Evolutionary conservation across 2,888 invertebrate species (phyloP), one percentile per base, ranked within the genome.

Genomic region (Orthonychiurus folsomi): DNA sequence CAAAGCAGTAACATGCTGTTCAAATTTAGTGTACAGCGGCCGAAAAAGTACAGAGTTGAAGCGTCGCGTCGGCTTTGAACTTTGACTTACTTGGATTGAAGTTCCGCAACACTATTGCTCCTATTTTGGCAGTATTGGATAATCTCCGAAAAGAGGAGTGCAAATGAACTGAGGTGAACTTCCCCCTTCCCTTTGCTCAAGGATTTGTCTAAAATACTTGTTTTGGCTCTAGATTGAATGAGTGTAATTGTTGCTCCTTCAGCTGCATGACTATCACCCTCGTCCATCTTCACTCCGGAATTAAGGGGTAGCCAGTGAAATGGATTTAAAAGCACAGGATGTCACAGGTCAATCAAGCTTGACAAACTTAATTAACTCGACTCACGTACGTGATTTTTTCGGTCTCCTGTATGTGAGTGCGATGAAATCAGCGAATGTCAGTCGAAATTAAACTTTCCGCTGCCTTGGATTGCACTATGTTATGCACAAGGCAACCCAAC

Each of bases 101-200:
- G 80, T 77, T 96, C 95, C n/a, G 90, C 88, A 37, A 96, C 89
- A 15, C 93, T 93, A 76, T 89, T 89, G 9, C 93, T 93, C 73
- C 92, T 86, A 80, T 90, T 94, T 81, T 99, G 96, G 75, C 93
- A 93, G 79, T 99, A 99, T 77, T 96, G 94, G 1, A 99, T 94
- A 67, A 97, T 87, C 83, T 99, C 99, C 23, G 96, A 95, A 78
- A 99, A 99, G 62, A 99, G 81, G 56, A 99, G 81, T 1, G 96
- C 94, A 79, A 92, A 97, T 73, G 93, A 87, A 73, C 92, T 91
- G 60, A 93, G 79, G 57, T 93, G 94, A 62, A 93, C 87, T 82
- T 94, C 94, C 20, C 88, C 87, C 79, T 92, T 93, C 5, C 93
- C 93, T 79, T 91, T 89, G 73, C 92, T 92, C 1, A 95, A 77